These are phyloP conservation scores for Andrena bucephala DNA, from an alignment of 2,888 invertebrate species.

Conservation along the genomic window DNA sequence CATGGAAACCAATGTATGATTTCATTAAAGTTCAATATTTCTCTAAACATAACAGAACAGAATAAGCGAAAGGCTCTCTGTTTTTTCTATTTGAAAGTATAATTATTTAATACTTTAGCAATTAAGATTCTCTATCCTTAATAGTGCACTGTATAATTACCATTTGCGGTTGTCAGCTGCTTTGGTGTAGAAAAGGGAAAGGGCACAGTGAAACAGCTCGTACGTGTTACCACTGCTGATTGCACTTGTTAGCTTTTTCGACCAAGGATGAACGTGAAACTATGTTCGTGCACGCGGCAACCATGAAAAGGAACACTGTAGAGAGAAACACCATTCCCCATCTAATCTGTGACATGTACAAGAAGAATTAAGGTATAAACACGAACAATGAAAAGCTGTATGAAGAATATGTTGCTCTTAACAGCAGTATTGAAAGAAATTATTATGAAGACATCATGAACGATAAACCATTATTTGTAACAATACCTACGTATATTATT, in stretches of 20 bases:
- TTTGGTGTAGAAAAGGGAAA: constrained; percentile 4
- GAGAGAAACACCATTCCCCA: neutral
- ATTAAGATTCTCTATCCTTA: too few species aligned
- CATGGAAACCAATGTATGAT: too few species aligned
- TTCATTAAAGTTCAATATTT: too few species aligned
- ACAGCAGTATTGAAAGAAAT: neutral
- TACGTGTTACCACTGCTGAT: constrained; percentile 46
- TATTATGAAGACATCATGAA: neutral
- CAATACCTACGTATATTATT: too few species aligned
- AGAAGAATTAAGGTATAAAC: neutral
- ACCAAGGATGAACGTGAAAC: constrained; percentile 21
- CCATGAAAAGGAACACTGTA: constrained; percentile 12
- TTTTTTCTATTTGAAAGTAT: too few species aligned
- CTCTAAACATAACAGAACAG: too few species aligned
- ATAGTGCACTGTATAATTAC: neutral
- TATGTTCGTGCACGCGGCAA: constrained; percentile 24
- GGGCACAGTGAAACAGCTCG: constrained; percentile 22
- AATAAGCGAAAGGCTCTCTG: too few species aligned
- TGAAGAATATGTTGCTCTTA: neutral
- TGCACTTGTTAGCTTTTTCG: constrained; percentile 27
- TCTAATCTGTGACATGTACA: constrained; percentile 1
- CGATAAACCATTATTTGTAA: neutral
- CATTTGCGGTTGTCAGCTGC: neutral
- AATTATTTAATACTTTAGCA: too few species aligned
- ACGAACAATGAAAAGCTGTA: neutral